Conservation (phyloP, 2,888 invertebrate genomes). For the Drosophila greeni region DNA sequence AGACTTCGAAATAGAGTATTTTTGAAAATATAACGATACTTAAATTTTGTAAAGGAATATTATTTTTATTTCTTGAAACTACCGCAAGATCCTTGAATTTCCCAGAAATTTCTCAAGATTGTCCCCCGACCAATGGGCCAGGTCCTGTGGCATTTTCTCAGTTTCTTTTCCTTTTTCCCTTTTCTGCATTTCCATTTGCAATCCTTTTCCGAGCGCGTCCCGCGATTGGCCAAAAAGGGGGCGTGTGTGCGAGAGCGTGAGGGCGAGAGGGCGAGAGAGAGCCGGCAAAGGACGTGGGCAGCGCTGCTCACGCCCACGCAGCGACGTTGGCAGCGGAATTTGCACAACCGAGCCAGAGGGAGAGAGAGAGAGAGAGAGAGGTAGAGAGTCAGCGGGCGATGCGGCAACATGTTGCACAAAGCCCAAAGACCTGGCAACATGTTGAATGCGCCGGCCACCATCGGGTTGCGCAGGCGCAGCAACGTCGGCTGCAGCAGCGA, state of each 20-base stretch:
- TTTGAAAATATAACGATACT: no score
- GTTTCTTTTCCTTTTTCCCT: neutral
- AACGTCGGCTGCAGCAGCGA: no score
- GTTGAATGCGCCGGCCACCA: no score
- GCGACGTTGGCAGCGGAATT: constrained; percentile 15
- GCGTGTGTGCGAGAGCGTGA: neutral
- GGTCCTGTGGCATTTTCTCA: neutral
- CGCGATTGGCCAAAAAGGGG: constrained; percentile 18
- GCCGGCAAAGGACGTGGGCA: constrained; percentile 6
- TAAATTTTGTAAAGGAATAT: neutral
- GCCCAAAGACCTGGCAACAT: constrained; percentile 11
- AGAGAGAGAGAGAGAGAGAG: neutral
- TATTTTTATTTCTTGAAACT: neutral
- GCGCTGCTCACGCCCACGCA: constrained; percentile 20
- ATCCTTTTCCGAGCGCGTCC: constrained; percentile 1
- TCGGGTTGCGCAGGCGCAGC: no score
- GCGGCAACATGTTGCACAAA: constrained; percentile 18
- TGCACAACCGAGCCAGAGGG: constrained; percentile 3
- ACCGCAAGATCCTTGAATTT: neutral
- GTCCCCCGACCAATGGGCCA: neutral
- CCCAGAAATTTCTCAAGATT: neutral
- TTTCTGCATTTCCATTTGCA: neutral
- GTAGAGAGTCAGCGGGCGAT: neutral
- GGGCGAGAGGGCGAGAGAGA: neutral
- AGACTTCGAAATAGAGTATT: no score